Evolutionary conservation across 2,113 vertebrate genomes (phyloP).

Genomic region (Oncorhynchus kisutch): DNA sequence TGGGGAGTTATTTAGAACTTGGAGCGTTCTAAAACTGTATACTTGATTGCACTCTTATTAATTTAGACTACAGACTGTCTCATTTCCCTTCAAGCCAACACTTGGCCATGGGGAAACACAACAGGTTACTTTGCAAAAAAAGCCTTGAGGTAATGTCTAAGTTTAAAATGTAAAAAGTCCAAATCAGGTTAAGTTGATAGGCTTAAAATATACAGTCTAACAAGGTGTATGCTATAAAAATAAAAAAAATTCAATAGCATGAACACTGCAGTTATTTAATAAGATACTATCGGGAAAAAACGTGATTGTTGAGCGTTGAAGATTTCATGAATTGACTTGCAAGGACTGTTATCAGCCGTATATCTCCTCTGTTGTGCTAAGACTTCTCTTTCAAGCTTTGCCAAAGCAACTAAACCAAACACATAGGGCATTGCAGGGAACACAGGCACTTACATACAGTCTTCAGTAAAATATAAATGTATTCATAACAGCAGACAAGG

Average conservation of each 20-base stretch:
- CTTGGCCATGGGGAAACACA: constrained; percentile 12
- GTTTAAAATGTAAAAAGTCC: background rate
- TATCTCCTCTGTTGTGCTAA: background rate
- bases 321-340: background rate
- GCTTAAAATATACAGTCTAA: too few relatives aligned
- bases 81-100: constrained; percentile 23
- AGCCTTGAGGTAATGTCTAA: constrained; percentile 10
- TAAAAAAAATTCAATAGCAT: too few relatives aligned
- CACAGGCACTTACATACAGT: too few relatives aligned
- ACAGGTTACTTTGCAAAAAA: background rate
- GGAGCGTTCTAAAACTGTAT: constrained; percentile 15
- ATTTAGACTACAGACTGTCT: constrained; percentile 35
- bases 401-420: background rate
- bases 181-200: background rate
- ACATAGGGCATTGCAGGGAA: background rate
- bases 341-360: background rate
- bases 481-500: too few relatives aligned
- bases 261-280: too few relatives aligned
- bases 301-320: background rate
- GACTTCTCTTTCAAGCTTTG: background rate
- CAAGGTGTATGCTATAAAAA: too few relatives aligned
- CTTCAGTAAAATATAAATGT: too few relatives aligned
- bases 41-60: constrained; percentile 39
- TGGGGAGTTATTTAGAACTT: constrained; percentile 25
- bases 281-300: too few relatives aligned